Evolutionary conservation across 1,140 invertebrate species (phyloP), one percentile per base, ranked within the genome.

Genomic region (Philotrypesis tridentata): DNA sequence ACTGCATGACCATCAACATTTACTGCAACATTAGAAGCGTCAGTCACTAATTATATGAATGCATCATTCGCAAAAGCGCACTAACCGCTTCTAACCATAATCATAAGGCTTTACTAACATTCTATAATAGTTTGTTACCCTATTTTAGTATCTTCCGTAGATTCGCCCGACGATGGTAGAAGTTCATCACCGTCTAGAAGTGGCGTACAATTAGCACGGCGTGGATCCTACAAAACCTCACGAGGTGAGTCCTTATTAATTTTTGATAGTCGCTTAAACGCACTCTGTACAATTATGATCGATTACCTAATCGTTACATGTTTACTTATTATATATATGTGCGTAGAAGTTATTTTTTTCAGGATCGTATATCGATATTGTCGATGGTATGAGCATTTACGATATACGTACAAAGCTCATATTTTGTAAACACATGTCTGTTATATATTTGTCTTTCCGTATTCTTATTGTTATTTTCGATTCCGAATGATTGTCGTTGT

Each of bases 151-250:
- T 92, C 89, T 91, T 91, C 92, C 91, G 90, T 94, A 96, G 96
- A 96, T 93, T 96, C 96, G 29, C 95, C 96, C 40, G 96, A 96
- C 88, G 96, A 97, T 86, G 95, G 95, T 87, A 92, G 95, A 89
- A 94, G 94, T 82, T 94, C 95, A 86, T 96, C 95, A 0, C 95
- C 95, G 23, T 94, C 94, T 89, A 93, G 94, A 88, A 95, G 94
- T 79, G 92, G 93, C 78, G 94, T 93, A 86, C 94, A 93, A 85
- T 93, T 96, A 76, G 96, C 95, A 81, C 93, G 96, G 31, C 93
- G 96, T 83, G 95, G 96, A 90, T 96, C 96, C n/a, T 96, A 96
- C 91, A 96, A 96, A 93, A 96, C 95, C 68, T 96, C 96, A 83
- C 92, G 96, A 95, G 96, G 96, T 97, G 88, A 93, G 94, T 93